Evolutionary conservation across 2,797 vertebrate species (phyloP).

Genomic region (Anabacerthia variegaticeps): DNA sequence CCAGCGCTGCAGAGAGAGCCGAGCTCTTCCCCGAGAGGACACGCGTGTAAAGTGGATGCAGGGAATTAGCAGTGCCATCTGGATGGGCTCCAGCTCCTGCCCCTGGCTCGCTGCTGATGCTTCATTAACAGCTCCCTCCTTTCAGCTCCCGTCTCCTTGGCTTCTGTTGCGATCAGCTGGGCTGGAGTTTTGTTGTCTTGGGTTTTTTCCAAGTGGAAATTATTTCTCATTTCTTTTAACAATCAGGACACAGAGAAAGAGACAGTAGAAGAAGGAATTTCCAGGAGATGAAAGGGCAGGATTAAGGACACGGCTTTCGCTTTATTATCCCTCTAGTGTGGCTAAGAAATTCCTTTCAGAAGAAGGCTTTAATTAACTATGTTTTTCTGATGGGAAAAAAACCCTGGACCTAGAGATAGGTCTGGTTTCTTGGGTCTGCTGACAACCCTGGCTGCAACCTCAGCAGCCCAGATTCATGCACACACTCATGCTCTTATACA

Average conservation of each 20-base stretch:
- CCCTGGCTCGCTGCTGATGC: slow-evolving; percentile 15
- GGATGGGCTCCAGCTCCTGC: slow-evolving; percentile 40
- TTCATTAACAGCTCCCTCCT: slow-evolving; percentile 52
- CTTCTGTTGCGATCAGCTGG: slow-evolving; percentile 30
- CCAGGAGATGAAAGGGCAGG: slow-evolving; percentile 52
- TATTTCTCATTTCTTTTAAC: slow-evolving; percentile 53
- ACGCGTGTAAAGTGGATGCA: not conserved
- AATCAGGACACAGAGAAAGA: slow-evolving; percentile 16
- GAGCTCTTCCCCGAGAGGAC: not conserved
- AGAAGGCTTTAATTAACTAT: slow-evolving; percentile 57
- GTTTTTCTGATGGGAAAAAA: slow-evolving; percentile 6
- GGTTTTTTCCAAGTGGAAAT: slow-evolving; percentile 56
- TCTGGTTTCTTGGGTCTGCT: not conserved
- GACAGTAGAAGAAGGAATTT: slow-evolving; percentile 44
- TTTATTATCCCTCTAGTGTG: slow-evolving; percentile 35
- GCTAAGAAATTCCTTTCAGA: slow-evolving; percentile 56
- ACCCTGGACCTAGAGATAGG: not conserved
- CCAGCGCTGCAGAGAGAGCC: not conserved
- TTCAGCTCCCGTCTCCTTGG: slow-evolving; percentile 1
- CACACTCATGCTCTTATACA: fast-evolving
- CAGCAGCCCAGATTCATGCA: not conserved
- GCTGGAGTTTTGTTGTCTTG: slow-evolving; percentile 36
- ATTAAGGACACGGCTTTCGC: slow-evolving; percentile 26
- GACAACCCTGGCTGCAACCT: not conserved
- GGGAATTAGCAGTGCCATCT: slow-evolving; percentile 8